Evolutionary conservation across 2,888 invertebrate genomes (phyloP), one percentile per base, ranked within the genome.

Genomic region (Siphonodentalium dalli): DNA sequence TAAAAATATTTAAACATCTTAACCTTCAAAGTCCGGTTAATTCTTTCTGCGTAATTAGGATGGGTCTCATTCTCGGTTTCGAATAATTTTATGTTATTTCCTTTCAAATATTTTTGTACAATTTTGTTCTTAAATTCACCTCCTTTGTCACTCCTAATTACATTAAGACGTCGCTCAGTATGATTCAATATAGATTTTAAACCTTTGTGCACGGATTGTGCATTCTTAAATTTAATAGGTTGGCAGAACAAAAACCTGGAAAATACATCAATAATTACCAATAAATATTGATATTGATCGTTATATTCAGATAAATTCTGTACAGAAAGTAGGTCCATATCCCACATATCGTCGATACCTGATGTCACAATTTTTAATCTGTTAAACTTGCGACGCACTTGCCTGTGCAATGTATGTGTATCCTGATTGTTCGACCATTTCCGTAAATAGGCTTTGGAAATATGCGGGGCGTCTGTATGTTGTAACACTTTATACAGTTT

Each of bases 371-470:
- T 51, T 24, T 27, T 29, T 9, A 44, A 33, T 11, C 31, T 56
- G 33, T 44, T 56, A 18, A 56, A 54, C 34, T 39, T 48, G 13
- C 40, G 45, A 18, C 43, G 38, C 7, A 45, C 41, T 40, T 40
- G 45, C 40, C 50, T 56, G 18, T 24, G 40, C 13, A 50, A 8
- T 21, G 53, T 37, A 54, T 54, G 54, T 9, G 50, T 15, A 37
- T 56, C 54, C 34, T 51, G 47, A 26, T 45, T 44, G n/a, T 38
- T 43, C n/a, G 56, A 43, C 50, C 53, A 56, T 33, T 45, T n/a
- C n/a, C n/a, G n/a, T n/a, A n/a, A n/a, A n/a, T n/a, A n/a, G n/a
- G n/a, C n/a, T n/a, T n/a, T n/a, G n/a, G n/a, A n/a, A n/a, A n/a
- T n/a, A n/a, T n/a, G n/a, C n/a, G n/a, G n/a, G n/a, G n/a, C n/a